Percentiles rank a stretch among this genome's conserved stretches.
Conservation (phyloP, 2,888 invertebrate genomes). For the Thymelicus acteon region DNA sequence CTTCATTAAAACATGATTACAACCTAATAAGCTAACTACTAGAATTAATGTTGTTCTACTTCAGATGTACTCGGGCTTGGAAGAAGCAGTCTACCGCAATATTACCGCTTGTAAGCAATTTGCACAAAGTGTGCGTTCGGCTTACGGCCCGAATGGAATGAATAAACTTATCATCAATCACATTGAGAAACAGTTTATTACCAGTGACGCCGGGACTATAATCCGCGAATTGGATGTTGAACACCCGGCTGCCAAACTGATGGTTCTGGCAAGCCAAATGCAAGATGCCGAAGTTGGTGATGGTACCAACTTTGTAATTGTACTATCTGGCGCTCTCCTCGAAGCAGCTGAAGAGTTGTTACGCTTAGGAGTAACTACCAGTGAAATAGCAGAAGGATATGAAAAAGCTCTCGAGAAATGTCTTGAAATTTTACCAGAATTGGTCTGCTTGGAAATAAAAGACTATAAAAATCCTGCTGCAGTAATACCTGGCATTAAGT, state of each 20-base stretch:
- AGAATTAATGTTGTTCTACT: conserved; percentile 39
- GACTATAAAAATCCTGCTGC: conserved; percentile 87
- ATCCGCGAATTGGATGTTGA: conserved; percentile 98
- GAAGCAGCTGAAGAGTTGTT: conserved; percentile 97
- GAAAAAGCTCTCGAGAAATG: conserved; percentile 95
- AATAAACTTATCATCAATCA: conserved; percentile 99
- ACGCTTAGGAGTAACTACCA: conserved; percentile 97
- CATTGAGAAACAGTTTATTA: conserved; percentile 98
- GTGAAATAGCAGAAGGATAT: conserved; percentile 98
- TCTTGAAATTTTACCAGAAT: conserved; percentile 93
- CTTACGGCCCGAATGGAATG: conserved; percentile 99
- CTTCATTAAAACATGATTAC: too few relatives aligned
- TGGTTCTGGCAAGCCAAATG: conserved; percentile 98
- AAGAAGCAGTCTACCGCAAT: conserved; percentile 98
- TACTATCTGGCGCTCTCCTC: conserved; percentile 96
- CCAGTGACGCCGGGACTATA: conserved; percentile 99
- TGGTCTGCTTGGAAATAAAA: conserved; percentile 92
- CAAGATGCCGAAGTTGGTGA: conserved; percentile 99
- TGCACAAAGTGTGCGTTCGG: conserved; percentile 95
- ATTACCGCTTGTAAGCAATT: conserved; percentile 98
- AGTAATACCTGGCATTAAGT: conserved; percentile 89
- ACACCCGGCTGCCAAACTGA: conserved; percentile 98
- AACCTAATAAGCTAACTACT: too few relatives aligned
- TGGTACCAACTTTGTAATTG: conserved; percentile 99
- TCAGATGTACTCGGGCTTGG: conserved; percentile 93